Evolutionary conservation across 2,113 vertebrate species (phyloP).

Genomic region (Butorides virescens): DNA sequence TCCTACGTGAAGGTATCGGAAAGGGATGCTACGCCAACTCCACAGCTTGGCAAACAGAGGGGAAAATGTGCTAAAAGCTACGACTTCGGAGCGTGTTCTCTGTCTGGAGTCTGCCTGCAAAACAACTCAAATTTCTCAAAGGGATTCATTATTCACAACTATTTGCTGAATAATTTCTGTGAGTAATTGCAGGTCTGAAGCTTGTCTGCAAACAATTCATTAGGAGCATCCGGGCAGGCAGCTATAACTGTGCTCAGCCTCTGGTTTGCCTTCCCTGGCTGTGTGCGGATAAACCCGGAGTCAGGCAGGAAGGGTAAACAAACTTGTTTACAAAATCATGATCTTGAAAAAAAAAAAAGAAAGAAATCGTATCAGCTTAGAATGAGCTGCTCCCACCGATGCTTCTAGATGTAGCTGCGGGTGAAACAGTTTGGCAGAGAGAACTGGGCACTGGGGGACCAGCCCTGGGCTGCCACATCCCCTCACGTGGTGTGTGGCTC

Average conservation of each 20-base stretch:
- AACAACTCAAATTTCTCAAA: constrained; percentile 54
- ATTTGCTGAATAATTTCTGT: constrained; percentile 53
- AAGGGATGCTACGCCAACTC: neutral
- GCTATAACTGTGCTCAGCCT: neutral
- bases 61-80: constrained; percentile 20
- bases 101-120: constrained; percentile 41
- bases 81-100: neutral
- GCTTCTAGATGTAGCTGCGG: neutral
- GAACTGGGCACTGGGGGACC: neutral
- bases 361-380: neutral
- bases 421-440: neutral
- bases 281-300: neutral
- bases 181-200: constrained; percentile 46
- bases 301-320: neutral
- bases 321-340: constrained; percentile 7
- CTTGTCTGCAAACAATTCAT: constrained; percentile 48
- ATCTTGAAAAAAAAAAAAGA: neutral
- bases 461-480: neutral
- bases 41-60: neutral
- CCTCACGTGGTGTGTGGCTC: accelerated
- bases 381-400: neutral
- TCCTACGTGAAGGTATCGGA: neutral
- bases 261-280: neutral
- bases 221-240: neutral
- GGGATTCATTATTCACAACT: constrained; percentile 54